Conservation (phyloP, 30 jellyfish, hydroid and myxozoan species). For the Calvadosia cruxmelitensis region DNA sequence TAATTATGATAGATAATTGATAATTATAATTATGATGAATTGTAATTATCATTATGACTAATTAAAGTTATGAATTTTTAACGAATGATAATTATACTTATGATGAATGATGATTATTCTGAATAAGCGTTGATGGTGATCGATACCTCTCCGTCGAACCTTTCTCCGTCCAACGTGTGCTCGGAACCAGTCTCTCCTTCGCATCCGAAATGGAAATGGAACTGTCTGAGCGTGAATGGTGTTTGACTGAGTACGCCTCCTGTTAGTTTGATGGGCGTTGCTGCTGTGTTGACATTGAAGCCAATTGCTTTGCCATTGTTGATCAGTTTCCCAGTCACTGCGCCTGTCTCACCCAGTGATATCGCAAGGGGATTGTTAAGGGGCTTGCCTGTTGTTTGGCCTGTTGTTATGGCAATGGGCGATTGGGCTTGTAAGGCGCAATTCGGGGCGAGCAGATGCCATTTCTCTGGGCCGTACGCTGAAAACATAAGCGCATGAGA, state of each 20-base stretch:
- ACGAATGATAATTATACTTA: too few relatives aligned
- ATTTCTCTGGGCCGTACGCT: slow-evolving; percentile 88
- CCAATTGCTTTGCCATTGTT: slow-evolving; percentile 95
- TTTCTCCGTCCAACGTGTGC: slow-evolving; percentile 79
- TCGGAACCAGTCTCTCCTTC: slow-evolving; percentile 86
- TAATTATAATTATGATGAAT: too few relatives aligned
- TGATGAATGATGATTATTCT: too few relatives aligned
- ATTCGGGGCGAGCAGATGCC: slow-evolving; percentile 49
- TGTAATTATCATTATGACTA: too few relatives aligned
- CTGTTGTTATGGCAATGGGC: slow-evolving; percentile 58
- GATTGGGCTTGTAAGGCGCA: slow-evolving; percentile 71
- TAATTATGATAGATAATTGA: too few relatives aligned
- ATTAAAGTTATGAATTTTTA: too few relatives aligned
- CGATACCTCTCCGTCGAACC: slow-evolving; percentile 91
- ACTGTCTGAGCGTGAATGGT: slow-evolving; percentile 56
- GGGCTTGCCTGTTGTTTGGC: slow-evolving; percentile 12
- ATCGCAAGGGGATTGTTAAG: slow-evolving; percentile 13
- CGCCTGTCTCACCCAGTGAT: slow-evolving; percentile 15
- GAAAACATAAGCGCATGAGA: too few relatives aligned
- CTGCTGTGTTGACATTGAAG: slow-evolving; percentile 28
- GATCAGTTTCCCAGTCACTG: slow-evolving; percentile 50
- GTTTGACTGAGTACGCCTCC: slow-evolving; percentile 39
- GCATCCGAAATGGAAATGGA: slow-evolving; percentile 89
- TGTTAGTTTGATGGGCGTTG: slow-evolving; percentile 25
- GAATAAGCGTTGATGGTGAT: too few relatives aligned